Conservation (phyloP, 2,113 vertebrate species). For the Pomatostomus ruficeps region DNA sequence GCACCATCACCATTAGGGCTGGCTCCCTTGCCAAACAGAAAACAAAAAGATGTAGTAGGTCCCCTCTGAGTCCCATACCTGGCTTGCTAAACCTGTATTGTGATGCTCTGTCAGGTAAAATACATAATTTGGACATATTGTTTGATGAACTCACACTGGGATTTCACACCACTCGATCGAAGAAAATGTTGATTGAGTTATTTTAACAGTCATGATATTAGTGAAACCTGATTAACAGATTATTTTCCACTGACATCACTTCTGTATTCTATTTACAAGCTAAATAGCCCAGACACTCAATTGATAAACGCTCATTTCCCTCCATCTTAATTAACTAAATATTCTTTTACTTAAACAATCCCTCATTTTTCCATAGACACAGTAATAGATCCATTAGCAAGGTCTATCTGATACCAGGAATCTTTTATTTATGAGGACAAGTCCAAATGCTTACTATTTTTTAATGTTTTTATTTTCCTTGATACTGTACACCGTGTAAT, state of each 20-base stretch:
- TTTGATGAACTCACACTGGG: background rate
- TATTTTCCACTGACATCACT: conserved; percentile 61
- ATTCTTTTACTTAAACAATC: conserved; percentile 66
- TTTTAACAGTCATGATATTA: conserved; percentile 40
- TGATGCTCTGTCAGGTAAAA: background rate
- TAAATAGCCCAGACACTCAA: conserved; percentile 56
- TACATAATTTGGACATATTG: background rate
- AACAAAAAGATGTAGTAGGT: background rate
- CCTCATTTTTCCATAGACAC: conserved; percentile 47
- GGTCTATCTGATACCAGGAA: conserved; percentile 9
- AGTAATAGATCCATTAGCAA: conserved; percentile 62
- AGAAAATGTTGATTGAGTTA: conserved; percentile 1
- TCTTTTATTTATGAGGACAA: conserved; percentile 40
- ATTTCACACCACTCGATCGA: background rate
- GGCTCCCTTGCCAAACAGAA: background rate
- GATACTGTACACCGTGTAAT: background rate
- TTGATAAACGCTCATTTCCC: conserved; percentile 60
- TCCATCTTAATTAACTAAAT: conserved; percentile 63
- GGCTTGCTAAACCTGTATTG: background rate
- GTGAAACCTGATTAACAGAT: conserved; percentile 46
- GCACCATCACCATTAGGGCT: background rate
- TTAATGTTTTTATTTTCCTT: conserved; percentile 28
- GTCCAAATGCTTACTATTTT: conserved; percentile 37
- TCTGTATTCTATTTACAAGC: conserved; percentile 57
- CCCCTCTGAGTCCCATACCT: background rate